Conservation (phyloP, 2,113 vertebrate genomes). For the Rhabdomys dilectus region DNA sequence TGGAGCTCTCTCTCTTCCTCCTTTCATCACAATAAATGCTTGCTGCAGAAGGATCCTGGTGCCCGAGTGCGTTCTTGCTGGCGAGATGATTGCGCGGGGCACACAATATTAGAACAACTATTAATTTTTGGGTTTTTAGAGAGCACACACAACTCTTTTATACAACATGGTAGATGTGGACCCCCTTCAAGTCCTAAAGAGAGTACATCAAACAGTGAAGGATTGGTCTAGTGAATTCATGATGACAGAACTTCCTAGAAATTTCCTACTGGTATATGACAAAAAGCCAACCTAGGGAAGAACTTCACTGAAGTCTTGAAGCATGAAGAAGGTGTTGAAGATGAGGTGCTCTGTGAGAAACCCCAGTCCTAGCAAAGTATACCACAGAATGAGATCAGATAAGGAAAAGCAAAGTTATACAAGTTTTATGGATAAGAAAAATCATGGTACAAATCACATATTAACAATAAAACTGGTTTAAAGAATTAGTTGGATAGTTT, state of each 20-base stretch:
- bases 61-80: no score
- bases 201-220: fast-evolving
- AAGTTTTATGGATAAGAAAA: background rate
- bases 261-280: background rate
- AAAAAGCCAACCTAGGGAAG: background rate
- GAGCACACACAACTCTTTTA: background rate
- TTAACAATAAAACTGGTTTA: background rate
- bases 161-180: no score
- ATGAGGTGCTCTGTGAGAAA: no score
- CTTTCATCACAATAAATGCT: no score
- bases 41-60: no score
- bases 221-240: background rate
- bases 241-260: background rate
- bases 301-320: background rate
- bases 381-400: background rate
- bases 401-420: background rate
- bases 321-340: background rate
- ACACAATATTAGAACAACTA: no score
- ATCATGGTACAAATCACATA: background rate
- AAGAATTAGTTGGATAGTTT: background rate
- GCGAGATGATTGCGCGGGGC: no score
- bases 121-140: background rate
- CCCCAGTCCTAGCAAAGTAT: background rate
- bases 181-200: background rate
- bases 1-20: no score